Evolutionary conservation across 2,797 vertebrate species (phyloP), one percentile per base, ranked within the genome.

Genomic region (Odontamblyopus rebecca): DNA sequence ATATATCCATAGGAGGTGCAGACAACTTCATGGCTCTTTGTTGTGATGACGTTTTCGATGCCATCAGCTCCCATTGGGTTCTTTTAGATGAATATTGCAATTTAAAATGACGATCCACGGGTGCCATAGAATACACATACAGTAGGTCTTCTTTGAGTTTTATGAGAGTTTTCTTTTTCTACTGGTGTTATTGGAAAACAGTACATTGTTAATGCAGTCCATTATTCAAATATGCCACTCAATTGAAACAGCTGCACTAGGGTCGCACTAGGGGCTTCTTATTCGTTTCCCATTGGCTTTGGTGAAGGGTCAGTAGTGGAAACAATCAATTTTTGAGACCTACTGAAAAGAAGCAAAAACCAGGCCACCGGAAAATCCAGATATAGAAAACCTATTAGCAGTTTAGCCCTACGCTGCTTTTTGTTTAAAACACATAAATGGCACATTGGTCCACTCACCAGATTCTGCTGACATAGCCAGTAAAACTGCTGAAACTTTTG

Each of bases 401-500:
- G 51, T 70, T 76, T 79, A 68, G 53, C 53, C 60, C 27, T 63
- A 61, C 26, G 59, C 76, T 73, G 69, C 57, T 71, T 69, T 44
- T 38, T 53, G 32, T 59, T 18, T 44, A 67, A 51, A 64, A 48
- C 68, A 72, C 64, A 48, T 81, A 4, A 70, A 66, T 69, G 63
- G n/a, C 61, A 70, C 48, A 66, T 23, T 61, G 53, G 65, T 71
- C 44, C 50, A 95, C 97, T 95, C 93, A 99, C 98, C 97, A 98
- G 93, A 89, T 98, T 99, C 94, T 99, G 98, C 86, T 99, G 97
- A 94, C 98, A 99, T 66, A 99, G 94, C 97, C 98, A 99, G 88
- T 98, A 99, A 92, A 99, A 99, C 87, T 99, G 98, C 93, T 99
- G 97, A 93, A 99, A 99, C 90, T 99, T 99, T 94, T 99, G 98